Percentiles rank a stretch among this genome's conserved stretches.
Evolutionary conservation across 1,140 invertebrate species (phyloP).

Genomic region (Scaptomyza graminum): DNA sequence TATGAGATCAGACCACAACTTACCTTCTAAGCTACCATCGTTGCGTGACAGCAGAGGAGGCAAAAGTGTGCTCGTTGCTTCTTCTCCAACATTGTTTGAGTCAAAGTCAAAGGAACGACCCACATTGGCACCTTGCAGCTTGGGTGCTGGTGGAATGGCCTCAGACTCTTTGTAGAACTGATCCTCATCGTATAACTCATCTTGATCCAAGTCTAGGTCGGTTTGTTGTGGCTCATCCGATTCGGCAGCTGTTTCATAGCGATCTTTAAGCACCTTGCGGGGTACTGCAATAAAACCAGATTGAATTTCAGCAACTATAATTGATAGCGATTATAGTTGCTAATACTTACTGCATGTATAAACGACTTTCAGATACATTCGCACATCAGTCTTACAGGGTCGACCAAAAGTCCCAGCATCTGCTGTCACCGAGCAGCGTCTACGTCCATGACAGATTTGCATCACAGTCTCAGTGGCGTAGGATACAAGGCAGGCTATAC

Average conservation of each 20-base stretch:
- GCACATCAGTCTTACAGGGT: conserved; percentile 91
- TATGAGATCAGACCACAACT: conserved; percentile 11
- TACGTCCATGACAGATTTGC: conserved; percentile 93
- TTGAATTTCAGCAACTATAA: not conserved
- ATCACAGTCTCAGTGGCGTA: conserved; percentile 95
- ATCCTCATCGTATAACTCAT: conserved; percentile 84
- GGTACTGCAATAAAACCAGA: conserved; percentile 86
- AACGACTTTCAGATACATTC: conserved; percentile 94
- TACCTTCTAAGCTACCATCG: conserved; percentile 67
- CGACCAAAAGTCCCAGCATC: conserved; percentile 93
- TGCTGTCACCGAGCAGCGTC: conserved; percentile 91
- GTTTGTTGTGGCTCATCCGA: conserved; percentile 87
- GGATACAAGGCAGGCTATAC: conserved; percentile 91
- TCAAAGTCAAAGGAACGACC: conserved; percentile 56
- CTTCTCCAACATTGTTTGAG: conserved; percentile 18
- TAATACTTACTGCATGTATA: conserved; percentile 95
- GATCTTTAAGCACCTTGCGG: conserved; percentile 91
- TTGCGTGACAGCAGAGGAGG: conserved; percentile 60
- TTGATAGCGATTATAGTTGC: too few species aligned
- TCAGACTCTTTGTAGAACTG: conserved; percentile 79
- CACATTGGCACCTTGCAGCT: conserved; percentile 67
- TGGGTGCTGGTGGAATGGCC: conserved; percentile 71
- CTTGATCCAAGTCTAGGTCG: conserved; percentile 83
- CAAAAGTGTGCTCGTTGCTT: conserved; percentile 51
- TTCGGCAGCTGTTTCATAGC: conserved; percentile 89